Conservation (phyloP, 30 jellyfish, hydroid and myxozoan genomes). For the Nemopilema nomurai region DNA sequence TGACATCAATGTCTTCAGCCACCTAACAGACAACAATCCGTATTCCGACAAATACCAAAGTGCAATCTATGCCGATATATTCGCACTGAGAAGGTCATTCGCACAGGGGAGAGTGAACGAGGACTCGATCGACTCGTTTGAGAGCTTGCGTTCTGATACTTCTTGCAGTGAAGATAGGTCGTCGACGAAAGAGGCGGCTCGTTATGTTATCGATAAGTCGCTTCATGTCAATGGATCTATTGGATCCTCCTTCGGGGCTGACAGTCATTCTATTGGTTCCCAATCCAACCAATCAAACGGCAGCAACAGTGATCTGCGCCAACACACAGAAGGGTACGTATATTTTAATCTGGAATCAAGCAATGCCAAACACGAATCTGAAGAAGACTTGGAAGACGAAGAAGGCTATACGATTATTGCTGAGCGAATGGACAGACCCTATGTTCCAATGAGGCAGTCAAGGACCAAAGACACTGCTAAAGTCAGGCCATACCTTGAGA, state of each 20-base stretch:
- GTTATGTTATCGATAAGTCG: constrained; percentile 6
- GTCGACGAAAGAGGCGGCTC: constrained; percentile 1
- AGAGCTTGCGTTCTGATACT: constrained; percentile 45
- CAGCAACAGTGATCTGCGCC: neutral
- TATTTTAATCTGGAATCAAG: neutral
- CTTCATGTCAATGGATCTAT: constrained; percentile 11
- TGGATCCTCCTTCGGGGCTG: neutral
- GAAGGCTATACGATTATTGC: neutral
- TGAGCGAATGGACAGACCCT: neutral
- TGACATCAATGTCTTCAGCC: constrained; percentile 47
- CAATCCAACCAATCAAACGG: neutral
- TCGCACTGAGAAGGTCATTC: constrained; percentile 37
- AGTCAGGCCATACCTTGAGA: neutral
- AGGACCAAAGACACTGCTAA: neutral
- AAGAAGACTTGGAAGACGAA: neutral
- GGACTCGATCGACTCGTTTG: constrained; percentile 14
- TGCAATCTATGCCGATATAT: constrained; percentile 42
- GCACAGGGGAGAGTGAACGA: constrained; percentile 1
- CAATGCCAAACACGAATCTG: neutral
- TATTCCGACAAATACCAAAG: constrained; percentile 42
- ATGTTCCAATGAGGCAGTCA: neutral
- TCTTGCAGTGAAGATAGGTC: constrained; percentile 38
- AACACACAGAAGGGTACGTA: neutral
- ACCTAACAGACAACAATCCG: constrained; percentile 41
- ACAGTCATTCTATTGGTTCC: neutral